These are phyloP conservation scores for Aix galericulata DNA, from an alignment of 2,113 vertebrate genomes.

Conservation along the genomic window DNA sequence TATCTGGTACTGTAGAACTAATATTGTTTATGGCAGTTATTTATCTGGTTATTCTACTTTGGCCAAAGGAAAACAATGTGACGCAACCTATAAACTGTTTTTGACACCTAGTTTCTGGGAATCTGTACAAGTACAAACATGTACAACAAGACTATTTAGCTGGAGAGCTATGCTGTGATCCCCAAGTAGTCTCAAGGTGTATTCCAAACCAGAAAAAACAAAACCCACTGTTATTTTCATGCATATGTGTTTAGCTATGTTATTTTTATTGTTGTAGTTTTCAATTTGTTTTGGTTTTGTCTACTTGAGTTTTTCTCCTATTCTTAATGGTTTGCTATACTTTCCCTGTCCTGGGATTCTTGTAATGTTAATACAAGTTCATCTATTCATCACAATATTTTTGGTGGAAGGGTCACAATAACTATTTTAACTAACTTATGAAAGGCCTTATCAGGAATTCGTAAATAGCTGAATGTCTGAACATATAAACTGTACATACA, in stretches of 20 bases:
- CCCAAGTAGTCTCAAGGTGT: neutral
- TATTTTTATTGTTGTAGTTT: neutral
- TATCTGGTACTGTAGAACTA: neutral
- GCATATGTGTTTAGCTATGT: neutral
- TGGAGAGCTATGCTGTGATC: neutral
- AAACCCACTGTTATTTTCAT: neutral
- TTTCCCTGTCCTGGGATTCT: neutral
- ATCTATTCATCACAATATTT: neutral
- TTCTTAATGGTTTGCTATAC: neutral
- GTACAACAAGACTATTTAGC: neutral
- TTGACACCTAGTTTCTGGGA: neutral
- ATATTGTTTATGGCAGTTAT: neutral
- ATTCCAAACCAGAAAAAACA: neutral
- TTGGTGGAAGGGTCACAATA: neutral
- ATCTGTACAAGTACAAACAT: neutral
- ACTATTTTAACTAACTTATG: neutral
- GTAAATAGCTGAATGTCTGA: neutral
- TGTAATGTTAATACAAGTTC: neutral
- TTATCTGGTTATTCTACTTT: neutral
- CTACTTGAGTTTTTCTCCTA: neutral
- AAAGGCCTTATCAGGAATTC: neutral
- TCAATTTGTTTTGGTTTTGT: neutral
- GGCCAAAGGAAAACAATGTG: neutral
- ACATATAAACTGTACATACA: neutral
- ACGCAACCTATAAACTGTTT: neutral